Base-by-base conservation (phyloP, 1,140 invertebrate genomes). In the Limonius californicus region DNA sequence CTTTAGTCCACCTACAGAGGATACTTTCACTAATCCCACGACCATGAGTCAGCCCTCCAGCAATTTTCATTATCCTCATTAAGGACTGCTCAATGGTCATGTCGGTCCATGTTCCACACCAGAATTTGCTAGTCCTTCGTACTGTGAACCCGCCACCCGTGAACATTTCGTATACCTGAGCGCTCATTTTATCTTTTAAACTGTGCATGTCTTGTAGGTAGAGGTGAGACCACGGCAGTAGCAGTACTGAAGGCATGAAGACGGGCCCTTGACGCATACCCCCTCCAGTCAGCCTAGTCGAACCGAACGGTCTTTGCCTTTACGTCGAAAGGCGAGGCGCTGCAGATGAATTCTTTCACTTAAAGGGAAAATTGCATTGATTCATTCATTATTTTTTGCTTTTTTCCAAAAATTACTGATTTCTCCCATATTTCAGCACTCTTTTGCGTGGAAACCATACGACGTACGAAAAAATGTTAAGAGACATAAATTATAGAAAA, bases 51-150 rank as follows among this genome's bases (percentile, higher is more conserved):
- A 50, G 16, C 45, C 11, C 35, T 2, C 35, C 35, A 39, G n/a
- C n/a, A 14, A 9, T 39, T 39, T 39, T 39, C 35, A 12, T 39
- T 14, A 14, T 14, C 35, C 35, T 59, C 57, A 59, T 59, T 1
- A 59, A 15, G 12, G 16, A 47, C 23, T 47, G 39, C n/a, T 47
- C 43, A 21, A 77, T 77, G 9, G 65, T 70, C 76, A 80, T 76
- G 62, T 78, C 76, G 4, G 72, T 59, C 66, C 73, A 80, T 8
- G 76, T 64, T 6, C 78, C 78, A 59, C 68, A 72, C 74, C 76
- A 78, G 58, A 69, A 74, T 63, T 72, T 76, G 53, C 79, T 70
- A 56, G 68, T 19, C 12, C 75, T 69, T 62, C 67, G 61, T 27
- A 75, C 63, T 1, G 76, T 76, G 60, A 75, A 77, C 50, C 63